Conservation (phyloP, 2,888 invertebrate species). For the Apantesis nais region DNA sequence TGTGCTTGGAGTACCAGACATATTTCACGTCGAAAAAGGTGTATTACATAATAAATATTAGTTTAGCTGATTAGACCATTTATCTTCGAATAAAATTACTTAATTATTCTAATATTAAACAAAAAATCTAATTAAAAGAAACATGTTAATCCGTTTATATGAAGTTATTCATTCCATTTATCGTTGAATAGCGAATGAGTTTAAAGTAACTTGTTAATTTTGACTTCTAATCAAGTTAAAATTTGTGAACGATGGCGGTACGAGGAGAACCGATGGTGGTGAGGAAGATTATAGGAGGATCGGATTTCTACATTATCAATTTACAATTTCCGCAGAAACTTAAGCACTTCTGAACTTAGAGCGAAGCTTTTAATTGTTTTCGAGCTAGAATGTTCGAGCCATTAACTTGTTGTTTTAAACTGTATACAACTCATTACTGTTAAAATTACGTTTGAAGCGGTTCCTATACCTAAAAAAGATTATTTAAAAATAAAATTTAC, state of each 20-base stretch:
- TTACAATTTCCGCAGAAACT: slow-evolving; percentile 56
- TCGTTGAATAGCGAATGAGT: slow-evolving; percentile 57
- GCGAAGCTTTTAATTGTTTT: slow-evolving; percentile 41
- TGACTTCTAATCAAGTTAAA: slow-evolving; percentile 67
- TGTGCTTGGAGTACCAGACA: neutral
- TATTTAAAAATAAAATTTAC: neutral
- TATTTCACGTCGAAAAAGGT: neutral
- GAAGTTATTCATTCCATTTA: slow-evolving; percentile 60
- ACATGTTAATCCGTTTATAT: slow-evolving; percentile 60
- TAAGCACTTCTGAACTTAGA: slow-evolving; percentile 44
- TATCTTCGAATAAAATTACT: neutral
- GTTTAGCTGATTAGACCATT: neutral
- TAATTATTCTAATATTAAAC: neutral
- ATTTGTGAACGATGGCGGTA: slow-evolving; percentile 59
- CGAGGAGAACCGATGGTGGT: slow-evolving; percentile 44
- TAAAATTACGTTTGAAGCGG: neutral
- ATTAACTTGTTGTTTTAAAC: slow-evolving; percentile 11
- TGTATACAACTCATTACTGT: neutral
- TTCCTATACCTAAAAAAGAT: neutral
- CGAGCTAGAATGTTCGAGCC: slow-evolving; percentile 23
- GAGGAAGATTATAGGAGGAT: slow-evolving; percentile 51
- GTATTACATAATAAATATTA: neutral
- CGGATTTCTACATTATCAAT: slow-evolving; percentile 63
- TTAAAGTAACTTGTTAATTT: slow-evolving; percentile 61
- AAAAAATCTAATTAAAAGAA: slow-evolving; percentile 38